Base-by-base conservation (phyloP, 2,888 invertebrate genomes). In the Orthosia gothica region DNA sequence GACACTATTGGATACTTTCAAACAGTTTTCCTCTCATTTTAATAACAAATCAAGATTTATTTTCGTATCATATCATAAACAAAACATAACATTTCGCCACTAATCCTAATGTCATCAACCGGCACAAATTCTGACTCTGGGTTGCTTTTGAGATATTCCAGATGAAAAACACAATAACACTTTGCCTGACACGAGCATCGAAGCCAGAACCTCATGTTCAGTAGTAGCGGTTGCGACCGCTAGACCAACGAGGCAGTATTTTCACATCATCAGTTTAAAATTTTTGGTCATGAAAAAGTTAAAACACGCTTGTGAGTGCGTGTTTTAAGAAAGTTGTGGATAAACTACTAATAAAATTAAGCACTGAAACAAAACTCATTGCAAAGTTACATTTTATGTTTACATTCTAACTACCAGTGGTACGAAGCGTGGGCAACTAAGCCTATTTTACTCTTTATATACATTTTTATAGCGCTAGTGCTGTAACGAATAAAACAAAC, bases 401-500 rank as follows among this genome's bases (percentile, higher is more conserved):
- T 77, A 87, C 66, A 71, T 68, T 79, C 59, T 67, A 68, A 84
- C 74, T 73, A 70, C 55, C 73, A 74, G 71, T 63, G 47, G 74
- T 59, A 77, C 23, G 58, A 62, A 82, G 63, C 72, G 55, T 58
- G 65, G 67, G 73, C 58, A 61, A 79, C 81, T 83, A 79, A 84
- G 79, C 81, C 80, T 80, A 81, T 86, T 87, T 84, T 71, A 81
- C 79, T 82, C 83, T 87, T 85, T 89, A 88, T 84, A 84, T 85
- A 83, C 86, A 71, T 74, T 85, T 86, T 86, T 79, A 86, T 76
- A 67, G 45, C 45, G 45, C 61, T 45, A 61, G 74, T 70, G 78
- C 74, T 88, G 85, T 79, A 85, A 78, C 78, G 73, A 88, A 89
- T 88, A 88, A 89, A 89, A 88, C 81, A 81, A 87, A 84, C 81